Percentiles rank a stretch among this genome's conserved stretches.
phyloP scores from a whole-genome alignment of 2,113 vertebrate genomes.

The Trochalopteron elliotii region DNA sequence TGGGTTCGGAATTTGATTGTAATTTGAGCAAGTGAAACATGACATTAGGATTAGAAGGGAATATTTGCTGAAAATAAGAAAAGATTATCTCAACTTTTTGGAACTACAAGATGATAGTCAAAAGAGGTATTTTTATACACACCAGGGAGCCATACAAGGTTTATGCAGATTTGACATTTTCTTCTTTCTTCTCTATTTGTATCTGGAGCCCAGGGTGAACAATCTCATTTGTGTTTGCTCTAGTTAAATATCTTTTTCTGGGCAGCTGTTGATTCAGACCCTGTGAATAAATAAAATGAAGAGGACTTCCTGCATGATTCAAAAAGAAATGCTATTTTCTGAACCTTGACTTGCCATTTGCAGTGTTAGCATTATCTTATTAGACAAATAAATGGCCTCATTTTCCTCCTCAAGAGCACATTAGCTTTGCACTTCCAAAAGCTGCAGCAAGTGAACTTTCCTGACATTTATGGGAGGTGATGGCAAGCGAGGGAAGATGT shows the following conservation, averaged over 20 bases:
- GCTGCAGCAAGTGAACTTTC: constrained; percentile 1
- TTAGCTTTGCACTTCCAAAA: not conserved
- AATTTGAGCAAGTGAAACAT: not conserved
- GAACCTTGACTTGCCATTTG: not conserved
- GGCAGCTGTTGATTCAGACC: not conserved
- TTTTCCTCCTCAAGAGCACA: not conserved
- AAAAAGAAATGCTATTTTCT: not conserved
- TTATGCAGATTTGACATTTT: constrained; percentile 65
- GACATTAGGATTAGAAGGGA: not conserved
- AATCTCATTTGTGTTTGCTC: not conserved
- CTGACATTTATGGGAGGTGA: constrained; percentile 18
- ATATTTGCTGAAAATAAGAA: constrained; percentile 1
- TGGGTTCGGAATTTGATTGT: not conserved
- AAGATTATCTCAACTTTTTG: constrained; percentile 4
- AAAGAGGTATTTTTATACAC: not conserved
- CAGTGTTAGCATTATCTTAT: not conserved
- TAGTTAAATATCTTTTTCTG: constrained; percentile 19
- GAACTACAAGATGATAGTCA: not conserved
- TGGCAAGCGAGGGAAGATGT: not conserved
- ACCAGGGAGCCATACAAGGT: not conserved
- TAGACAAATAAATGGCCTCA: not conserved
- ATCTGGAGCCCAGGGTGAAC: not conserved
- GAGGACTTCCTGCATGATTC: not conserved
- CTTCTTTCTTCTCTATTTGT: constrained; percentile 16
- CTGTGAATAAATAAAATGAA: not conserved